A percentile compares a stretch with the other conserved stretches of the same genome.
phyloP scores from a whole-genome alignment of 2,888 invertebrate genomes.

The Siphlonurus alternatus region DNA sequence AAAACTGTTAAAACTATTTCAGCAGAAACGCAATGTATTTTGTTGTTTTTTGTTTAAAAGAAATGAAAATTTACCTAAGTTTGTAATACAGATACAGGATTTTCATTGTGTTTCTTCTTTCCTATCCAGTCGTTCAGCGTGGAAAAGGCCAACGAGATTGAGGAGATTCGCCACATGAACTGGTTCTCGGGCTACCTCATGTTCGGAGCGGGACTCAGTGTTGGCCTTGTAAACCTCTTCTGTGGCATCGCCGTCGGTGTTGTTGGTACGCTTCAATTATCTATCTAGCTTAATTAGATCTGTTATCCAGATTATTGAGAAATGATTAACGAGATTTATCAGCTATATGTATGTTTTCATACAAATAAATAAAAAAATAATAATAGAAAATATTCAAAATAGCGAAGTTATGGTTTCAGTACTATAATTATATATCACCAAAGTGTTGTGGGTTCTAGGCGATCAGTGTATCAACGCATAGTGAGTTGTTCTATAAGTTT shows the following conservation, averaged over 20 bases:
- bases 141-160: slow-evolving; percentile 24
- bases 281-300: background rate
- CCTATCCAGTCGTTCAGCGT: slow-evolving; percentile 28
- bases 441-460: no score
- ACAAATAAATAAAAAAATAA: background rate
- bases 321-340: background rate
- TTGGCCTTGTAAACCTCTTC: slow-evolving; percentile 89
- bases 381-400: no score
- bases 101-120: background rate
- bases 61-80: no score
- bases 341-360: background rate
- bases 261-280: slow-evolving; percentile 39
- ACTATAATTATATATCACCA: no score
- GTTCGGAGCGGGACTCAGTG: slow-evolving; percentile 91
- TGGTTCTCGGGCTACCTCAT: slow-evolving; percentile 82
- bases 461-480: no score
- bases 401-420: no score
- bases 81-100: no score
- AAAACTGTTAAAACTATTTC: no score
- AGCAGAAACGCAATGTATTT: no score
- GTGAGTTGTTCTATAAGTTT: no score
- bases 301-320: no score
- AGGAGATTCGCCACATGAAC: slow-evolving; percentile 36
- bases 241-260: slow-evolving; percentile 96
- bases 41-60: no score